A percentile compares a stretch with the other conserved stretches of the same genome.
Evolutionary conservation across 2,797 vertebrate species (phyloP).

Genomic region (Acanthiza pusilla): DNA sequence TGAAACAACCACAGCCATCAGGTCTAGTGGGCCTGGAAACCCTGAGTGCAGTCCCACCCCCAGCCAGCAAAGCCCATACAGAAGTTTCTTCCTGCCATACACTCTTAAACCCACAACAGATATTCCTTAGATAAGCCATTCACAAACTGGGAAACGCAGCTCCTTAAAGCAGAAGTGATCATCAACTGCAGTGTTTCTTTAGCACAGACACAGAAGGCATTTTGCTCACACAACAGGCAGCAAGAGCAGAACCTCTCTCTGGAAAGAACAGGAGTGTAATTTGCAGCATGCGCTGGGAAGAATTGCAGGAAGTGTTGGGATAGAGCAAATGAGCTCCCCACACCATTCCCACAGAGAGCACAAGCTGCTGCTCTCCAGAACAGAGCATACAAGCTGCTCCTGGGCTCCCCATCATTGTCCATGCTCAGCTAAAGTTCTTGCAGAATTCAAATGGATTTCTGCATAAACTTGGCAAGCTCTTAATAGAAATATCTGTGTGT

Average conservation of each 20-base stretch:
- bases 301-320: neutral
- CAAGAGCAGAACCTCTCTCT: neutral
- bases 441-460: neutral
- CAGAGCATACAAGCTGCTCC: fast-evolving
- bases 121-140: neutral
- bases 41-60: neutral
- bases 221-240: neutral
- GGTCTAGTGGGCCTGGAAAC: neutral
- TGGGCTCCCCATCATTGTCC: neutral
- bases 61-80: neutral
- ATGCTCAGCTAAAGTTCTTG: neutral
- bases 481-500: neutral
- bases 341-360: neutral
- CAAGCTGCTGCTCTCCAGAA: neutral
- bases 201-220: neutral
- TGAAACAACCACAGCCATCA: neutral
- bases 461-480: neutral
- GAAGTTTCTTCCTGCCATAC: neutral
- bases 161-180: neutral
- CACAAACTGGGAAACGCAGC: neutral
- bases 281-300: neutral
- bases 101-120: neutral
- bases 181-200: fast-evolving
- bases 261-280: neutral
- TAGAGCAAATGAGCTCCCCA: neutral